A percentile compares a stretch with the other conserved stretches of the same genome.
These are phyloP conservation scores for Neelides folsomi DNA, from an alignment of 2,888 invertebrate genomes.

Conservation along the genomic window DNA sequence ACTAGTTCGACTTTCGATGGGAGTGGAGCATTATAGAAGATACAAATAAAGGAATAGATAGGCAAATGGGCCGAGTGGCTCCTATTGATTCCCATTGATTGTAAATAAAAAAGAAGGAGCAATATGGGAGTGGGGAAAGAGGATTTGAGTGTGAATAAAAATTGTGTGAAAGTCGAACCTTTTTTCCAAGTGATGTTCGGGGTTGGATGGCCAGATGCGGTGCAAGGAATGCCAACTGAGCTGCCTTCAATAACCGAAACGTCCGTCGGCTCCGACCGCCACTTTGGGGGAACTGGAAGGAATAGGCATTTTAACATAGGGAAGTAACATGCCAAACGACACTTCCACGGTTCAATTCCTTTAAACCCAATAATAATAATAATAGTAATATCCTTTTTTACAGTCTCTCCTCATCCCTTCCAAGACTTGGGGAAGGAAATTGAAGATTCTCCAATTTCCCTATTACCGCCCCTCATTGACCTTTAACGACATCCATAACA, in stretches of 20 bases:
- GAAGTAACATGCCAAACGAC: background rate
- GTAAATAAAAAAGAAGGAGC: no score
- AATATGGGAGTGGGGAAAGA: no score
- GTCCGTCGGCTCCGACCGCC: conserved; percentile 72
- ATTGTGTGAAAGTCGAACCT: conserved; percentile 51
- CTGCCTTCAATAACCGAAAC: conserved; percentile 69
- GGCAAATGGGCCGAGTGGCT: no score
- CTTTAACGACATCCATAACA: no score
- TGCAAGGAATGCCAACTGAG: conserved; percentile 71
- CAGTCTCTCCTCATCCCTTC: background rate
- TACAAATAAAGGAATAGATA: no score
- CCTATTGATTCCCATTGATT: no score
- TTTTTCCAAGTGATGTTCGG: conserved; percentile 80
- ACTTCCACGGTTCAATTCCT: no score
- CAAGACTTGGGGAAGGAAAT: background rate
- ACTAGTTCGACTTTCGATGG: no score
- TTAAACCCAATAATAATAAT: background rate
- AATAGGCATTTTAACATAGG: conserved; percentile 4
- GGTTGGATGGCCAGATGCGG: conserved; percentile 81
- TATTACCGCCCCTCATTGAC: no score
- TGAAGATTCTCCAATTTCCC: conserved; percentile 1
- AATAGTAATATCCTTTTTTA: background rate
- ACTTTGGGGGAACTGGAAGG: conserved; percentile 67
- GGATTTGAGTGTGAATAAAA: no score
- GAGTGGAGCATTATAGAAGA: no score